These are phyloP conservation scores for Holocentrus rufus DNA, from an alignment of 2,797 vertebrate genomes.

Conservation along the genomic window DNA sequence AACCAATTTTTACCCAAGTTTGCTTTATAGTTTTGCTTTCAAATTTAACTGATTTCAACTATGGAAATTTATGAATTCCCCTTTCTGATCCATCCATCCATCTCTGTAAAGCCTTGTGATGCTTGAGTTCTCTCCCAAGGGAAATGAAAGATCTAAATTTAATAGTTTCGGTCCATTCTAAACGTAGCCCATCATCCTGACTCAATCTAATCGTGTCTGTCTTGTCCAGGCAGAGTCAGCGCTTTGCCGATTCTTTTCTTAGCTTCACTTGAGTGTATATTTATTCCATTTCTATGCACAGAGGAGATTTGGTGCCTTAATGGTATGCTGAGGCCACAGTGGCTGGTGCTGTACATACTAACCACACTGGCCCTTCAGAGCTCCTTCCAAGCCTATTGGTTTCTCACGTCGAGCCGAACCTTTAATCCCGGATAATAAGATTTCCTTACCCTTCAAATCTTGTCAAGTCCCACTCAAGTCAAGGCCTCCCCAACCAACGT, in stretches of 20 bases:
- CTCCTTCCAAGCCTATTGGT: constrained; percentile 41
- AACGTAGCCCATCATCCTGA: not conserved
- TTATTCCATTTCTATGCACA: constrained; percentile 45
- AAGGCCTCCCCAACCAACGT: constrained; percentile 46
- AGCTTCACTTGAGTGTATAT: constrained; percentile 1
- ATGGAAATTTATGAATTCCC: too few relatives aligned
- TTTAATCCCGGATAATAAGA: constrained; percentile 64
- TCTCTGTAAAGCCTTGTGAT: too few relatives aligned
- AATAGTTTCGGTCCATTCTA: not conserved
- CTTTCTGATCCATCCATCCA: too few relatives aligned
- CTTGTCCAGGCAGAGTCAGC: constrained; percentile 29
- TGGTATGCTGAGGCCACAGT: constrained; percentile 27
- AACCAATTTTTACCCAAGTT: not conserved
- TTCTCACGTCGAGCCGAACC: constrained; percentile 49
- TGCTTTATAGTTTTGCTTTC: not conserved
- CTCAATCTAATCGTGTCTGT: constrained; percentile 5
- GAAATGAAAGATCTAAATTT: not conserved
- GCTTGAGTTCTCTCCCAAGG: too few relatives aligned
- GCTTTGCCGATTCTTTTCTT: constrained; percentile 30
- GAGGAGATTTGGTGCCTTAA: not conserved
- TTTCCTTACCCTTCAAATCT: constrained; percentile 65
- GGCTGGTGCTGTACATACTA: constrained; percentile 16
- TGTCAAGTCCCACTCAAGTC: constrained; percentile 57
- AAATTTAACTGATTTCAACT: not conserved
- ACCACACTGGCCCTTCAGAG: constrained; percentile 22